phyloP scores from a whole-genome alignment of 2,797 vertebrate genomes.

The Tamandua tetradactyla region DNA sequence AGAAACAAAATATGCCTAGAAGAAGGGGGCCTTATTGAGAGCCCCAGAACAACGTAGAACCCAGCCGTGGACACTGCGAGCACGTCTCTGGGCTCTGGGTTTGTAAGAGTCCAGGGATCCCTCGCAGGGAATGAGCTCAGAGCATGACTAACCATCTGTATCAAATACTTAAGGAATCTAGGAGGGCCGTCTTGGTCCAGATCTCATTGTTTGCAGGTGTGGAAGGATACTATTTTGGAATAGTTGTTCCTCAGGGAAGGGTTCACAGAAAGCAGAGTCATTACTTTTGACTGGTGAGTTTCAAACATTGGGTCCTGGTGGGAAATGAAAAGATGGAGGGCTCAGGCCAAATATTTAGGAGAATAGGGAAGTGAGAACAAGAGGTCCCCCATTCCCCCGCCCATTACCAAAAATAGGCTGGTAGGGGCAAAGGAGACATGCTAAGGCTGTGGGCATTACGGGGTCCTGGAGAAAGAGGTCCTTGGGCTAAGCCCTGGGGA shows the following conservation, averaged over 20 bases:
- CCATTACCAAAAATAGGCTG: background rate
- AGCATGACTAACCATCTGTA: background rate
- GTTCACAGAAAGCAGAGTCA: background rate
- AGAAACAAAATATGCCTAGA: background rate
- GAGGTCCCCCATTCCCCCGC: rapidly evolving
- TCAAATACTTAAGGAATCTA: background rate
- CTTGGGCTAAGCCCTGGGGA: too few relatives aligned
- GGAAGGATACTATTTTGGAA: background rate
- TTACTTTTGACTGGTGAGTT: background rate
- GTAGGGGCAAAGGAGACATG: background rate
- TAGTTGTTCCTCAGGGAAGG: background rate
- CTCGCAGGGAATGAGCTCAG: background rate
- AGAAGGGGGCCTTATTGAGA: background rate
- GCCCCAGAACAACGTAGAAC: background rate
- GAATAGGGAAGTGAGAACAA: background rate
- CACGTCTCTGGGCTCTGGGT: background rate
- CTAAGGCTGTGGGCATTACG: background rate
- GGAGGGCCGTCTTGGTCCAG: background rate
- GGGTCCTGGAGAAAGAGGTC: too few relatives aligned
- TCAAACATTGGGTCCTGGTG: background rate
- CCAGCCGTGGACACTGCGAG: background rate
- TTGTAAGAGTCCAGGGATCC: background rate
- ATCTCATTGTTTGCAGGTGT: background rate
- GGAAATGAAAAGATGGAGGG: background rate
- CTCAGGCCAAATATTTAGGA: background rate